Evolutionary conservation across 2,113 vertebrate species (phyloP).

Genomic region (Sylvilagus bachmani): DNA sequence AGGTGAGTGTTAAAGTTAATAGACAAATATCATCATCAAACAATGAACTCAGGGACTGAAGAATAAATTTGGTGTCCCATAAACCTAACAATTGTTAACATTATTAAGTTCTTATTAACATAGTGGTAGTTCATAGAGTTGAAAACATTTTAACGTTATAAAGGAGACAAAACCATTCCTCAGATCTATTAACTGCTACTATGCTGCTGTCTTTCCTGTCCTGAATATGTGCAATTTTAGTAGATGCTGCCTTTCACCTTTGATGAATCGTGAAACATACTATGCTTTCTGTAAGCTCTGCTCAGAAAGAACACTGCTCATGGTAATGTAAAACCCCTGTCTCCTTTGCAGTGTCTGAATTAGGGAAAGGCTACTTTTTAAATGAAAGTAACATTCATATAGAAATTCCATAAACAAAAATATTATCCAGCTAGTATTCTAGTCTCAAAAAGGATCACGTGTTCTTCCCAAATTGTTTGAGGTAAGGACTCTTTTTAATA

Average conservation of each 20-base stretch:
- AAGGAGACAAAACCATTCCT: not conserved
- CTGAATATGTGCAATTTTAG: not conserved
- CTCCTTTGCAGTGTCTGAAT: not conserved
- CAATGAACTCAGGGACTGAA: not conserved
- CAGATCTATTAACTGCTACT: not conserved
- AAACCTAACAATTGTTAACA: not conserved
- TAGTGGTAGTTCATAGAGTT: not conserved
- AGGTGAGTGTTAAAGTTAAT: not conserved
- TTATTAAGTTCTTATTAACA: not conserved
- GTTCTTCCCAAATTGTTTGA: not conserved
- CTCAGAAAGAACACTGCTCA: not conserved
- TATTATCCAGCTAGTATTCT: conserved; percentile 37
- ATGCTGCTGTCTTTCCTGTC: not conserved
- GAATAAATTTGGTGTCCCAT: not conserved
- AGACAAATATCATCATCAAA: not conserved
- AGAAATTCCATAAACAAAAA: not conserved
- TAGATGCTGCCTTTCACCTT: not conserved
- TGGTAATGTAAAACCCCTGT: not conserved
- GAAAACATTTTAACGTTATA: not conserved
- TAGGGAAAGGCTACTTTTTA: conserved; percentile 23
- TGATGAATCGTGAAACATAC: not conserved
- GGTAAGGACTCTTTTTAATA: not conserved
- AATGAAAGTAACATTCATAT: not conserved
- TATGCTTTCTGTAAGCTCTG: not conserved
- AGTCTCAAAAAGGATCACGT: not conserved